Base-by-base conservation (phyloP, 2,113 vertebrate species). In the Oncorhynchus keta region DNA sequence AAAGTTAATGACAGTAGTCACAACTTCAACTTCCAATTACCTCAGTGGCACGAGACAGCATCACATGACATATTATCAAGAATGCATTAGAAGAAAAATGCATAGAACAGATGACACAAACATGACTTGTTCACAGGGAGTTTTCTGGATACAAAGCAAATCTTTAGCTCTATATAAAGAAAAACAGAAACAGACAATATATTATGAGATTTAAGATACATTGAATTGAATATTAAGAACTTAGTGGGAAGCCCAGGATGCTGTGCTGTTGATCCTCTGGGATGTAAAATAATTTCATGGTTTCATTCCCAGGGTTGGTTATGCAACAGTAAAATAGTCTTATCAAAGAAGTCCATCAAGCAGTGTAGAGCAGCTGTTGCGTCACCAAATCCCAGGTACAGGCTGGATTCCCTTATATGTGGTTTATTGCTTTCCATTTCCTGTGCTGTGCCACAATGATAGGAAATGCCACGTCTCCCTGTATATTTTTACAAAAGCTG, bases 1-100 rank as follows among this genome's bases (percentile, higher is more conserved):
- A 76, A 61, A 76, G 66, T 39, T 70, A 62, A 76, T 70, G 68
- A 61, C 75, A 13, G 30, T 26, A 5, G 55, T 49, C 13, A 13
- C 16, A 8, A 20, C 55, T 70, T 48, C 68, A 70, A n/a, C n/a
- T 64, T 45, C 12, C 11, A 4, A 22, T 70, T 18, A 49, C 22
- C 62, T n/a, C 26, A 4, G 39, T 24, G 13, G 59, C 22, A 30
- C 35, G 2, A 26, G 39, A 65, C n/a, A 24, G 59, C 16, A 64
- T 72, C 51, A 55, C 24, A 28, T 20, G 14, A 8, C 20, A 74
- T 65, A 64, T 24, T 14, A 30, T 32, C 65, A 67, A 70, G 28
- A 70, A 30, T 55, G 65, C 64, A 16, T 4, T 18, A 5, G 51
- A 1, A 16, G 51, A 18, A 55, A 51, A 18, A 14, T 3, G 18